These are phyloP conservation scores for Phasianus colchicus DNA, from an alignment of 2,113 vertebrate species.

Conservation along the genomic window DNA sequence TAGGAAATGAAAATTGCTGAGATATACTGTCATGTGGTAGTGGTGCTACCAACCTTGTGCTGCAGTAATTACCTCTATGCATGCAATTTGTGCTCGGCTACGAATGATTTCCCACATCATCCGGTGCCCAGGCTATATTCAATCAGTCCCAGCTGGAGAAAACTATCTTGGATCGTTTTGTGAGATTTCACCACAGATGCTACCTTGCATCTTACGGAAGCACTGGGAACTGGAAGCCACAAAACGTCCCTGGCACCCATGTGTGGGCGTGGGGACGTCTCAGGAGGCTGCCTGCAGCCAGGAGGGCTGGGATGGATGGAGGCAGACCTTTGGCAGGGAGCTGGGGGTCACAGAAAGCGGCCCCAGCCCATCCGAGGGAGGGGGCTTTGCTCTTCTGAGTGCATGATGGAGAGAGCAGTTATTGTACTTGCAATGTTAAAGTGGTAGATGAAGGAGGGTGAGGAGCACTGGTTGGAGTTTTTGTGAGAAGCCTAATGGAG, in stretches of 20 bases:
- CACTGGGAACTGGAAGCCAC: rapidly evolving
- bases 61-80: slow-evolving; percentile 72
- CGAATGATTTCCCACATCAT: slow-evolving; percentile 69
- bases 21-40: slow-evolving; percentile 62
- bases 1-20: slow-evolving; percentile 72
- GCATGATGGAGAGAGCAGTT: neutral
- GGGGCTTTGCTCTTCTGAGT: neutral
- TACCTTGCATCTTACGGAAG: neutral
- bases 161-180: slow-evolving; percentile 35
- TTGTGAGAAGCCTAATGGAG: neutral
- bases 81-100: slow-evolving; percentile 66
- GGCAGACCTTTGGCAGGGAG: neutral
- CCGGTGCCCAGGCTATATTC: slow-evolving; percentile 45
- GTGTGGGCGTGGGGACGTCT: neutral
- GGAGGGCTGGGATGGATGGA: neutral
- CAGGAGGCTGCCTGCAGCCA: rapidly evolving
- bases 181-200: slow-evolving; percentile 53
- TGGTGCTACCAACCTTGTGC: slow-evolving; percentile 68
- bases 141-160: slow-evolving; percentile 64
- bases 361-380: neutral
- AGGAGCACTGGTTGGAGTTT: neutral
- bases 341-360: neutral
- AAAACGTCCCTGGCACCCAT: neutral
- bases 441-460: neutral
- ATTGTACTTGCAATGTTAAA: neutral